Evolutionary conservation across 2,888 invertebrate genomes (phyloP), one percentile per base, ranked within the genome.

Genomic region (Mesochorus sp.): DNA sequence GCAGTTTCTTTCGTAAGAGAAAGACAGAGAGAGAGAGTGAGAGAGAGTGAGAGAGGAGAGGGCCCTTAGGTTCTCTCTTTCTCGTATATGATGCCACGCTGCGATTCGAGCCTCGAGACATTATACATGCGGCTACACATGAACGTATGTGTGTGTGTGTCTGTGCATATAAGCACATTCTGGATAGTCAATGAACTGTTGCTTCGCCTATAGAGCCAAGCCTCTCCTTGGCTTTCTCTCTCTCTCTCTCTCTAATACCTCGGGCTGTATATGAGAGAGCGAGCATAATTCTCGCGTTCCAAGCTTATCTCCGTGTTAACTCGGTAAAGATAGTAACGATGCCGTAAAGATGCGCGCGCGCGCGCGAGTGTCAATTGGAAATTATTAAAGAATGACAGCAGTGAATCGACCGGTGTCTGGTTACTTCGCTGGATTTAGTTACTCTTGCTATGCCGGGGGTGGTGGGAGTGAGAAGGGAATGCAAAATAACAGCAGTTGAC

Each of bases 101-200:
- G 28, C 39, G 14, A n/a, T 44, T 28, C 49, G 34, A 19, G 28
- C 31, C 42, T 12, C 31, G 44, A 55, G 64, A n/a, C 47, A 28
- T 47, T 55, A 47, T 37, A 68, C 28, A 68, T 21, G 28, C 21
- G 24, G 34, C 57, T 47, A 24, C n/a, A 1, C 19, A 19, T 47
- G 28, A 31, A 24, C n/a, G 49, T 59, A 12, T 3, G 14, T 12
- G 12, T 21, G 26, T 61, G 59, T 59, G 17, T 47, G 14, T 53
- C 5, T 31, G 28, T 31, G 37, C 19, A 49, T 51, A 28, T 67
- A 68, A 73, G 67, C 67, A 70, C 80, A 82, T 82, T 82, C 80
- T 74, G 64, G 67, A 80, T 82, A 82, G 80, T 79, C 80, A 82
- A 82, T 81, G 82, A 81, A 82, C 82, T 79, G 73, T 78, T 71